These are phyloP conservation scores for Hemistola chrysoprasaria DNA, from an alignment of 2,888 invertebrate genomes.

Conservation along the genomic window DNA sequence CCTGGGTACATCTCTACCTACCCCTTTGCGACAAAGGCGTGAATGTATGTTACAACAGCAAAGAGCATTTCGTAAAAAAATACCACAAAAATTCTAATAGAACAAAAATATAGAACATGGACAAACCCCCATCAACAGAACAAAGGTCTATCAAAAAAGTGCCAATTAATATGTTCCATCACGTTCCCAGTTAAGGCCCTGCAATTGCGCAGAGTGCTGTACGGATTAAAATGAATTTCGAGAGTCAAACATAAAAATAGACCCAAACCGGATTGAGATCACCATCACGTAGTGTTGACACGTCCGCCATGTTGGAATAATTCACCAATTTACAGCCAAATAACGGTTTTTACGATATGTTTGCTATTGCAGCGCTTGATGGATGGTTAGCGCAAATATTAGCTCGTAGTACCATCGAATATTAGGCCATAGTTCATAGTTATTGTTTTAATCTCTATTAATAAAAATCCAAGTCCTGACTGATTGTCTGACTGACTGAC, in stretches of 20 bases:
- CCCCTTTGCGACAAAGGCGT: no score
- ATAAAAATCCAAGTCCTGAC: no score
- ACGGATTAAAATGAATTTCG: conserved; percentile 60
- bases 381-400: conserved; percentile 18
- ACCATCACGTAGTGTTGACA: conserved; percentile 62
- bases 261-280: conserved; percentile 48
- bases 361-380: conserved; percentile 7
- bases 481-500: no score
- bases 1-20: no score
- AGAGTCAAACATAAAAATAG: conserved; percentile 46
- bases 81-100: no score
- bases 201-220: conserved; percentile 60
- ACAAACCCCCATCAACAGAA: conserved; percentile 3
- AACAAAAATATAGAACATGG: no score
- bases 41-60: no score
- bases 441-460: no score
- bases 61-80: no score
- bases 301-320: conserved; percentile 44
- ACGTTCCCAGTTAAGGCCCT: conserved; percentile 50
- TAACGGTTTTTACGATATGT: conserved; percentile 26
- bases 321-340: conserved; percentile 45
- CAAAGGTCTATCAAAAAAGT: conserved; percentile 15
- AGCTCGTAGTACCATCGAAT: no score
- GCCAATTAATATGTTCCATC: conserved; percentile 55
- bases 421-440: no score